Evolutionary conservation across 2,888 invertebrate species (phyloP).

Genomic region (Laspeyria flexula): DNA sequence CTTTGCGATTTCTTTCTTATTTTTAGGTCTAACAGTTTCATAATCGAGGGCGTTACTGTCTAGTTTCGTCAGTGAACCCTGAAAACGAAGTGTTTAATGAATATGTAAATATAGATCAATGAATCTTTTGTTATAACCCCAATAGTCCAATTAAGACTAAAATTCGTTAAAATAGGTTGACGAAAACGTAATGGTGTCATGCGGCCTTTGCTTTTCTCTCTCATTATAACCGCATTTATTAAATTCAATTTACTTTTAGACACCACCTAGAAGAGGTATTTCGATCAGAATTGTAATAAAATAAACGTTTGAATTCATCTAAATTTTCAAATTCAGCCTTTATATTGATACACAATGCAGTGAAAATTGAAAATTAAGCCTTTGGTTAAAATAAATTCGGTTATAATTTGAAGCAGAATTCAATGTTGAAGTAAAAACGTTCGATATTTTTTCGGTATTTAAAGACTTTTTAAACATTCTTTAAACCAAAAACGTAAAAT

Average conservation of each 20-base stretch:
- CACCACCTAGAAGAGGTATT: slow-evolving; percentile 54
- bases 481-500: too few species aligned
- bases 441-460: too few species aligned
- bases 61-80: too few species aligned
- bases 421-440: too few species aligned
- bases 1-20: too few species aligned
- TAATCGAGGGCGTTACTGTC: too few species aligned
- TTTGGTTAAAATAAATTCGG: neutral
- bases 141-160: slow-evolving; percentile 1
- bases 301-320: slow-evolving; percentile 47
- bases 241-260: slow-evolving; percentile 61
- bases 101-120: too few species aligned
- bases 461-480: too few species aligned
- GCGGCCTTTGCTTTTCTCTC: slow-evolving; percentile 28
- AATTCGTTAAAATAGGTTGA: slow-evolving; percentile 13
- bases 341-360: slow-evolving; percentile 2
- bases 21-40: too few species aligned
- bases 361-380: neutral
- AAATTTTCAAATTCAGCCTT: slow-evolving; percentile 39
- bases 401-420: too few species aligned
- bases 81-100: too few species aligned
- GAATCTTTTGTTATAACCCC: neutral
- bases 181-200: slow-evolving; percentile 23
- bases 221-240: slow-evolving; percentile 56
- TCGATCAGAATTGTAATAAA: slow-evolving; percentile 53